phyloP scores from a whole-genome alignment of 2,797 vertebrate species.

The Harpagifer antarcticus region DNA sequence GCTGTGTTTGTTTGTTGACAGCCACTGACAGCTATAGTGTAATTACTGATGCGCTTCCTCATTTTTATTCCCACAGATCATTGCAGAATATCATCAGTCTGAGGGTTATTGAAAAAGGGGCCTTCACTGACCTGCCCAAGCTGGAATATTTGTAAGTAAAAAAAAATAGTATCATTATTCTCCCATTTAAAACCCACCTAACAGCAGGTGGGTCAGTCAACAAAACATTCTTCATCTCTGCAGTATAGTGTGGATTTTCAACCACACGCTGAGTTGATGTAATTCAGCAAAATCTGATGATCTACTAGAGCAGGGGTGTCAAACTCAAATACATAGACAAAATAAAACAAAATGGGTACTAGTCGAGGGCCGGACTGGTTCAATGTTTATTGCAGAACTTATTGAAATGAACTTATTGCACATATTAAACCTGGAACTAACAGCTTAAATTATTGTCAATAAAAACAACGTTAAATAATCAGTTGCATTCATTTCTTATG shows the following conservation, averaged over 20 bases:
- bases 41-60: slow-evolving; percentile 47
- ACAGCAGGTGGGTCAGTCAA: background rate
- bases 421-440: too few relatives aligned
- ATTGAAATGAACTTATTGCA: too few relatives aligned
- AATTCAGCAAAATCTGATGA: too few relatives aligned
- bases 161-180: background rate
- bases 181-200: background rate
- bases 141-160: slow-evolving; percentile 91
- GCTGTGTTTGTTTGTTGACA: slow-evolving; percentile 48
- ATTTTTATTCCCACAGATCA: slow-evolving; percentile 76
- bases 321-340: too few relatives aligned
- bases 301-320: too few relatives aligned
- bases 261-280: background rate
- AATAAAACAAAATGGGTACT: too few relatives aligned
- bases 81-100: slow-evolving; percentile 91
- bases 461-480: too few relatives aligned
- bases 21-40: slow-evolving; percentile 40
- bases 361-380: too few relatives aligned
- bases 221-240: background rate
- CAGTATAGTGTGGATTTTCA: background rate
- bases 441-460: too few relatives aligned
- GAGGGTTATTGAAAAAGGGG: slow-evolving; percentile 86
- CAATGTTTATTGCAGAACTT: too few relatives aligned
- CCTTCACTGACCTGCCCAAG: slow-evolving; percentile 91
- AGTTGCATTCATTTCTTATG: too few relatives aligned